Evolutionary conservation across 2,797 vertebrate species (phyloP).

Genomic region (Martes flavigula): DNA sequence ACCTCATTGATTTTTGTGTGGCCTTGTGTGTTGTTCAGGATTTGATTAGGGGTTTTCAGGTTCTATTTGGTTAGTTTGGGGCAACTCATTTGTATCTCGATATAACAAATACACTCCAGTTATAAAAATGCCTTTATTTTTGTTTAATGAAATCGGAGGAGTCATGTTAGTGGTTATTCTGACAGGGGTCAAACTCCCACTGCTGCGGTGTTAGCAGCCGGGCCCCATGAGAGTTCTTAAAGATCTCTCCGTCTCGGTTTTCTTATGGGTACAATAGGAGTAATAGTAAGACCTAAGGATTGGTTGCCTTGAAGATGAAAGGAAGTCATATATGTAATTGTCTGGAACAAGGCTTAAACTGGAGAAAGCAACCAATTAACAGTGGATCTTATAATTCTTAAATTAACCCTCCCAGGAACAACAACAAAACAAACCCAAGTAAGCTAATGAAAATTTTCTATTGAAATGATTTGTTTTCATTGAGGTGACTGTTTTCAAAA

Average conservation of each 20-base stretch:
- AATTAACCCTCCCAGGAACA: neutral
- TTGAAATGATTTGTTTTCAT: neutral
- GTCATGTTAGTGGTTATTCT: neutral
- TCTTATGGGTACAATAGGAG: neutral
- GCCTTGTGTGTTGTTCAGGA: neutral
- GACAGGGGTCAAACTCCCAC: neutral
- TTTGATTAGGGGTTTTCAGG: neutral
- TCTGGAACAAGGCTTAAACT: neutral
- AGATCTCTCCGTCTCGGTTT: neutral
- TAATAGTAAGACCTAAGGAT: neutral
- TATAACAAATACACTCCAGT: neutral
- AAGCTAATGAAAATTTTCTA: neutral
- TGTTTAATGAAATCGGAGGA: neutral
- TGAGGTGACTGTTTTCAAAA: neutral
- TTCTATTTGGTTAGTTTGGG: conserved; percentile 31
- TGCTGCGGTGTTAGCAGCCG: neutral
- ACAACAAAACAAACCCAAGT: neutral
- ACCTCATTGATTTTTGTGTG: conserved; percentile 5
- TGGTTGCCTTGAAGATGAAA: neutral
- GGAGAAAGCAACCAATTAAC: neutral
- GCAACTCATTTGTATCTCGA: conserved; percentile 7
- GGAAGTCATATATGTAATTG: neutral
- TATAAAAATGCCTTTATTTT: neutral
- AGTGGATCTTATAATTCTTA: neutral
- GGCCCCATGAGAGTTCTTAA: neutral